A percentile compares a stretch with the other conserved stretches of the same genome.
Evolutionary conservation across 2,113 vertebrate species (phyloP).

Genomic region (Lontra canadensis): DNA sequence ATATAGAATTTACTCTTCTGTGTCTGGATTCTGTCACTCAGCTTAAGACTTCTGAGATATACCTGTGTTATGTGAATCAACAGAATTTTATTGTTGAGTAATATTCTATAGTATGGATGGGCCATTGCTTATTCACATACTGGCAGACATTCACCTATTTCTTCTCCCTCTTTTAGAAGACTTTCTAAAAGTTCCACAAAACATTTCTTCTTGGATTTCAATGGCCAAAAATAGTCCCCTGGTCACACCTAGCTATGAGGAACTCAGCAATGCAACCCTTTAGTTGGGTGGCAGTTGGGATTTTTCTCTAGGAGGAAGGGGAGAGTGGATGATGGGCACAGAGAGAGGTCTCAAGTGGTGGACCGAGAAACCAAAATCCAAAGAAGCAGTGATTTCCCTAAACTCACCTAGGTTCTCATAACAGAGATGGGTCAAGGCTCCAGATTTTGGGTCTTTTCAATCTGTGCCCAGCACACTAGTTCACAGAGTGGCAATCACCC

Average conservation of each 20-base stretch:
- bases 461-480: neutral
- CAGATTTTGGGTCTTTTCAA: neutral
- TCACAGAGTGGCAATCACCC: neutral
- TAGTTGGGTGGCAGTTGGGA: neutral
- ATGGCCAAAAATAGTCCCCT: neutral
- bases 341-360: neutral
- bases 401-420: neutral
- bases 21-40: neutral
- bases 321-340: neutral
- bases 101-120: neutral
- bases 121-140: neutral
- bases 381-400: neutral
- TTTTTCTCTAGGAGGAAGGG: neutral
- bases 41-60: neutral
- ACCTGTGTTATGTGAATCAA: neutral
- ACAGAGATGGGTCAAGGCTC: neutral
- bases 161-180: neutral
- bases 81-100: neutral
- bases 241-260: neutral
- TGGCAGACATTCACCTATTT: neutral
- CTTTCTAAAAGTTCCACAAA: neutral
- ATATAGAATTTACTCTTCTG: neutral
- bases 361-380: neutral
- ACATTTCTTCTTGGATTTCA: neutral
- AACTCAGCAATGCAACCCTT: neutral